Evolutionary conservation across 2,888 invertebrate genomes (phyloP).

Genomic region (Agrochola macilenta): DNA sequence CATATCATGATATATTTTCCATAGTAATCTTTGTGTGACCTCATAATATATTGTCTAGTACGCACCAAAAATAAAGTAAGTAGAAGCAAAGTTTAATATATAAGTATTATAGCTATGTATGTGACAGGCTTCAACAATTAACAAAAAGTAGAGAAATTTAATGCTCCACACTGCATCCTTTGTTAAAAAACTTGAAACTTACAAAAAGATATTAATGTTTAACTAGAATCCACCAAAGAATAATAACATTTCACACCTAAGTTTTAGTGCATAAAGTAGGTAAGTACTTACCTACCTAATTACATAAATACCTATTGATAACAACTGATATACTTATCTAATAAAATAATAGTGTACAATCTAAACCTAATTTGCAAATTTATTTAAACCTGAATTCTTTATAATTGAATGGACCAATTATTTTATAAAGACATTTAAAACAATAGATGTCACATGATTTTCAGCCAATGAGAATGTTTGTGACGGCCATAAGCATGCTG

Average conservation of each 20-base stretch:
- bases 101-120: no score
- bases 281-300: not conserved
- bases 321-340: not conserved
- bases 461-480: slow-evolving; percentile 41
- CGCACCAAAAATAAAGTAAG: no score
- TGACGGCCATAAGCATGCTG: slow-evolving; percentile 3
- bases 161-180: not conserved
- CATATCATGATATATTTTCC: no score
- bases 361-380: not conserved
- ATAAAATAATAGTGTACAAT: not conserved
- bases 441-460: slow-evolving; percentile 42
- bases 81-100: no score
- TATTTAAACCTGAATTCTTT: slow-evolving; percentile 4
- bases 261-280: not conserved
- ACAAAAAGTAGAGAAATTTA: not conserved
- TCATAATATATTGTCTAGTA: no score
- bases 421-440: slow-evolving; percentile 10
- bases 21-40: no score
- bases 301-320: slow-evolving; percentile 10
- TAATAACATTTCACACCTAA: slow-evolving; percentile 4
- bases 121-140: not conserved
- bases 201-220: not conserved
- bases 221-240: not conserved
- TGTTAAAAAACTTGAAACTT: not conserved
- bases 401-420: not conserved